Percentiles rank a stretch among this genome's conserved stretches.
Evolutionary conservation across 2,113 vertebrate species (phyloP).

Genomic region (Spea bombifrons): DNA sequence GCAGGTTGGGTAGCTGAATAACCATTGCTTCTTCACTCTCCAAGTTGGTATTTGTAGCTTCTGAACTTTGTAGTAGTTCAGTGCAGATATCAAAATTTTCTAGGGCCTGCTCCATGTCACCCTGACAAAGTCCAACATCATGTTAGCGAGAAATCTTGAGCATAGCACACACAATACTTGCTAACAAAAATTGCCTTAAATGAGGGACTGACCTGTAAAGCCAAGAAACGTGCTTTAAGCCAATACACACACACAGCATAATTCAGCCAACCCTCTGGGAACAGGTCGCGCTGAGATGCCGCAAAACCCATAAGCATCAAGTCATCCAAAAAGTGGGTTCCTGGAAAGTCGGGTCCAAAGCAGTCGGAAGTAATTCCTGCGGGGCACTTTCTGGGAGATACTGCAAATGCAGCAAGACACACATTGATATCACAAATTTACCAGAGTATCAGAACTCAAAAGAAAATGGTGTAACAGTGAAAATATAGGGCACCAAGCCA

Average conservation of each 20-base stretch:
- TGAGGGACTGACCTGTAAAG: slow-evolving; percentile 76
- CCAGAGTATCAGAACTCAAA: not conserved
- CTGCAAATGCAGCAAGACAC: slow-evolving; percentile 58
- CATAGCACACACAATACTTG: too few relatives aligned
- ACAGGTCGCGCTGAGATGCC: slow-evolving; percentile 84
- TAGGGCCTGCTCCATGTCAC: slow-evolving; percentile 93
- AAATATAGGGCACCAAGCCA: too few relatives aligned
- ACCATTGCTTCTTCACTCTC: slow-evolving; percentile 60
- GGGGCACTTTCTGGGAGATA: slow-evolving; percentile 77
- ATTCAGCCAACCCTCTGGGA: slow-evolving; percentile 82
- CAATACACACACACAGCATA: slow-evolving; percentile 88
- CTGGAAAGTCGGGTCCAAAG: slow-evolving; percentile 79
- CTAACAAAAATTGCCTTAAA: too few relatives aligned
- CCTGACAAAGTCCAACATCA: slow-evolving; percentile 62
- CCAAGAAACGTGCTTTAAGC: slow-evolving; percentile 89
- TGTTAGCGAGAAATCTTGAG: not conserved
- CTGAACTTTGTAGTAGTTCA: slow-evolving; percentile 78
- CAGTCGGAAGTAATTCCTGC: slow-evolving; percentile 61
- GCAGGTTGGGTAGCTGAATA: slow-evolving; percentile 84
- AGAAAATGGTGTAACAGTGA: too few relatives aligned
- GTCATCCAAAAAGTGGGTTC: slow-evolving; percentile 83
- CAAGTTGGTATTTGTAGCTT: slow-evolving; percentile 51
- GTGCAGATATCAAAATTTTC: slow-evolving; percentile 93
- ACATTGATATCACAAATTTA: not conserved
- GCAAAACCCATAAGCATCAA: slow-evolving; percentile 83